Conservation (phyloP, 2,113 vertebrate species). For the Taurulus bubalis region DNA sequence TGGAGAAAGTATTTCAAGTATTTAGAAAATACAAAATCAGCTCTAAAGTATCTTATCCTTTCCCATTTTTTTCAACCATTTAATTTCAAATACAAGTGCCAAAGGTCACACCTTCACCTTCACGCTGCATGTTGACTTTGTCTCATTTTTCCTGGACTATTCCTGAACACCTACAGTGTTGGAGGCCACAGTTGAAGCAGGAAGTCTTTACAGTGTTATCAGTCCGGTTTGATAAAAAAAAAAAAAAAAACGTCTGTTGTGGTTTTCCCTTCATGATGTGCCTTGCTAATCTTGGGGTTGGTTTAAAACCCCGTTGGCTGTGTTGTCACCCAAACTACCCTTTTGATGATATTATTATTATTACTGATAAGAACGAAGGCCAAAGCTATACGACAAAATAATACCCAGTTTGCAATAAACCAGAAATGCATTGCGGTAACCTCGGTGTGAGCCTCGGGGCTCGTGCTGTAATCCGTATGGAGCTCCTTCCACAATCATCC, state of each 20-base stretch:
- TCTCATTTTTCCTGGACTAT: background rate
- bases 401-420: background rate
- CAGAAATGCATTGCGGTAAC: background rate
- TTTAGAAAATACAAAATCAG: background rate
- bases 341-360: background rate
- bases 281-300: background rate
- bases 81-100: background rate
- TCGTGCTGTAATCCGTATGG: constrained; percentile 30
- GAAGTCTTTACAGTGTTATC: background rate
- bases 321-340: background rate
- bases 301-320: background rate
- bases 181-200: background rate
- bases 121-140: background rate
- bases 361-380: background rate
- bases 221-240: background rate
- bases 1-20: background rate
- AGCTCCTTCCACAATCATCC: constrained; percentile 15
- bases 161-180: background rate
- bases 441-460: constrained; percentile 1
- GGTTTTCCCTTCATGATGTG: background rate
- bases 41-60: no score
- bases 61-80: no score
- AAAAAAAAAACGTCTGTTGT: background rate
- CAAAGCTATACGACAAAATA: background rate
- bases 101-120: background rate